Evolutionary conservation across 2,888 invertebrate genomes (phyloP).

Genomic region (Unio delphinus): DNA sequence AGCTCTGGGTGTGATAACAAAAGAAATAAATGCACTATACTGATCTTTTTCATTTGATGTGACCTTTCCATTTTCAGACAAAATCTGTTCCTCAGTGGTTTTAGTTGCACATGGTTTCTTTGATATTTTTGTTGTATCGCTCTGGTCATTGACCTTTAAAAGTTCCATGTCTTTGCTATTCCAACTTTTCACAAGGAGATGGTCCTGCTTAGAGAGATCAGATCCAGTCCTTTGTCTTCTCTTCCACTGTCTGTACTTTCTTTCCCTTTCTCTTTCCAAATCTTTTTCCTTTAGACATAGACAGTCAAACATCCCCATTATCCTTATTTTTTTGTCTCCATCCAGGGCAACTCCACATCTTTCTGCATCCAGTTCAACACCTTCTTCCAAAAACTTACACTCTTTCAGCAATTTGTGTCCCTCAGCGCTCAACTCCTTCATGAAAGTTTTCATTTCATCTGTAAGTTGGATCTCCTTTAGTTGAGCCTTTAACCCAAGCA

Average conservation of each 20-base stretch:
- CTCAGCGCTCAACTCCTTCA: constrained; percentile 19
- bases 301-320: constrained; percentile 19
- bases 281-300: constrained; percentile 2
- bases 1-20: constrained; percentile 32
- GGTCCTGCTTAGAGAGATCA: too few species aligned
- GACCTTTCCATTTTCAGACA: too few species aligned
- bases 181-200: too few species aligned
- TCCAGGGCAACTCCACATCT: constrained; percentile 10
- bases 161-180: too few species aligned
- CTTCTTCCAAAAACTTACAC: constrained; percentile 19
- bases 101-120: neutral
- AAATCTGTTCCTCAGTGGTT: too few species aligned
- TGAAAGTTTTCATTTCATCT: constrained; percentile 14
- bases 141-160: neutral
- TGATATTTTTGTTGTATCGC: neutral
- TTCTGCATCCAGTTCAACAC: constrained; percentile 34
- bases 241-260: too few species aligned
- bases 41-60: too few species aligned
- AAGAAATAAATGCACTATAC: constrained; percentile 18
- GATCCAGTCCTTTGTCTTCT: too few species aligned
- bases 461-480: constrained; percentile 21
- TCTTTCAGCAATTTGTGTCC: constrained; percentile 24
- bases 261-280: too few species aligned
- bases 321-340: constrained; percentile 11
- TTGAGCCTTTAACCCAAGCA: constrained; percentile 22